A percentile compares a stretch with the other conserved stretches of the same genome.
Evolutionary conservation across 2,797 vertebrate species (phyloP).

Genomic region (Myotis pilosus): DNA sequence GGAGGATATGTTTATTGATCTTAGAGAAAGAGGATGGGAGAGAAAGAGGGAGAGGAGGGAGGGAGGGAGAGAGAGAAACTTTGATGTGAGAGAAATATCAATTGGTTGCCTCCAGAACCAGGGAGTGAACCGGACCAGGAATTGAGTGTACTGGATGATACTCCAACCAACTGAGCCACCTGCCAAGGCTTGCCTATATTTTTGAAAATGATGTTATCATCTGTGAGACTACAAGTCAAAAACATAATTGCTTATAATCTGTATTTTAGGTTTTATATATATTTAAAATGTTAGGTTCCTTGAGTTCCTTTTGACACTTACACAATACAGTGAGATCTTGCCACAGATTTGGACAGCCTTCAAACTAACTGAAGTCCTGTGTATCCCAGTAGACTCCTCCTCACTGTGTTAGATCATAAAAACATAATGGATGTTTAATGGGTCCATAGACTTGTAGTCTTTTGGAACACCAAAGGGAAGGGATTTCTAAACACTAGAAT

Average conservation of each 20-base stretch:
- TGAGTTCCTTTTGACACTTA: not conserved
- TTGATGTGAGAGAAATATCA: not conserved
- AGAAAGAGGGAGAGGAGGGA: not conserved
- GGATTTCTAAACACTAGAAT: not conserved
- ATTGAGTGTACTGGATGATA: not conserved
- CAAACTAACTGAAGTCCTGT: not conserved
- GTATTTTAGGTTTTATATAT: not conserved
- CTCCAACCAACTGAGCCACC: not conserved
- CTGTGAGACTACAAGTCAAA: not conserved
- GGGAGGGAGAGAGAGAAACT: too few species aligned
- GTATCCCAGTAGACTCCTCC: not conserved
- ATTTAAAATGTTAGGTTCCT: slow-evolving; percentile 25
- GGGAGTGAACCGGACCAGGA: not conserved
- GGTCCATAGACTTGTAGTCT: not conserved
- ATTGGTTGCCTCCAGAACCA: not conserved
- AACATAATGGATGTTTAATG: not conserved
- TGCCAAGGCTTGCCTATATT: not conserved
- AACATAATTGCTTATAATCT: slow-evolving; percentile 9
- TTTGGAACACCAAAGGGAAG: slow-evolving; percentile 45
- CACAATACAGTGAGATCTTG: not conserved
- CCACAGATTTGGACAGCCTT: not conserved
- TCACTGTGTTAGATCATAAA: not conserved
- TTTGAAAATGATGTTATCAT: slow-evolving; percentile 10
- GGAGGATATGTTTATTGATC: not conserved
- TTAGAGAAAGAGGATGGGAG: not conserved